Percentiles rank a stretch among this genome's conserved stretches.
Conservation (phyloP, 2,797 vertebrate genomes). For the Pelochelys cantorii region DNA sequence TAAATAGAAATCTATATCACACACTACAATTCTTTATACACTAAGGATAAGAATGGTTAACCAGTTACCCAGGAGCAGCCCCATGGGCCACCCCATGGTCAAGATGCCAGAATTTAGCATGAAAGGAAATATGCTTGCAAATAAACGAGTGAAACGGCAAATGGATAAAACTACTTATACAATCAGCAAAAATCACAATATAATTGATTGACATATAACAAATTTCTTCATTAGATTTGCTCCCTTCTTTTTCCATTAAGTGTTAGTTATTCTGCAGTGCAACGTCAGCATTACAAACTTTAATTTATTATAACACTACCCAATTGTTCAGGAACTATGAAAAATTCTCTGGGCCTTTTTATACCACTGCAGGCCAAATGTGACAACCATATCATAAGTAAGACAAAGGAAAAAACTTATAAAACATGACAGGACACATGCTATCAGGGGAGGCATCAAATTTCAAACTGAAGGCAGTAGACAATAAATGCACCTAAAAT, state of each 20-base stretch:
- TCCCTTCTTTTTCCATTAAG: neutral
- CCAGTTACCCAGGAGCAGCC: too few species aligned
- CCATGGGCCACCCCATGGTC: neutral
- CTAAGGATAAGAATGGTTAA: too few species aligned
- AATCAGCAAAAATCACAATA: neutral
- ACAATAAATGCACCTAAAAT: neutral
- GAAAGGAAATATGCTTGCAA: neutral
- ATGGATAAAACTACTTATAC: neutral
- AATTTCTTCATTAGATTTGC: neutral
- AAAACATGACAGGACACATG: neutral
- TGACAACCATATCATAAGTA: neutral
- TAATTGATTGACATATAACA: neutral
- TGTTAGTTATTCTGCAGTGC: neutral
- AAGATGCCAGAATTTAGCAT: neutral
- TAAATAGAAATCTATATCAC: too few species aligned
- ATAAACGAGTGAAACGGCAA: neutral
- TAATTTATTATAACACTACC: neutral
- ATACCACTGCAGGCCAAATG: neutral
- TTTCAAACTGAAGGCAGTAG: accelerated
- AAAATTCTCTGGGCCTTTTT: neutral
- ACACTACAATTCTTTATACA: too few species aligned
- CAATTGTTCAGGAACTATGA: neutral
- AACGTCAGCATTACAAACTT: neutral
- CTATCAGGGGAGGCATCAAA: neutral
- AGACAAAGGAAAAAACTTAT: neutral